These are phyloP conservation scores for Idaea dimidiata DNA, from an alignment of 2,888 invertebrate species.

Conservation along the genomic window DNA sequence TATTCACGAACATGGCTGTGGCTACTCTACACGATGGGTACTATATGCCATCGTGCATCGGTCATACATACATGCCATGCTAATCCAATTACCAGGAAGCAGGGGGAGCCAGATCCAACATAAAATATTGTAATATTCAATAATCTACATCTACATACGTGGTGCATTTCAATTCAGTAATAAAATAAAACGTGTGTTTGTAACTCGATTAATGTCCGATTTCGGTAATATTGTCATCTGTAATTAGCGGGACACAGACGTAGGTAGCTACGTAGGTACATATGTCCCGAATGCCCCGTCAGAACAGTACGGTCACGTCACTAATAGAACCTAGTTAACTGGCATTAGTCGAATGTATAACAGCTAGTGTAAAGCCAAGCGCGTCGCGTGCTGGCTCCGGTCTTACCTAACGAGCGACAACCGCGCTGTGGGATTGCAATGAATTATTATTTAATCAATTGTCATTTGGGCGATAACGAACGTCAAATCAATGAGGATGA, in stretches of 20 bases:
- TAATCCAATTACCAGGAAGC: conserved; percentile 1
- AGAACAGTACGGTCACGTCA: not conserved
- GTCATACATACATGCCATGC: not conserved
- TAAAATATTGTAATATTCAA: not conserved
- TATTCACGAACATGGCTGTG: not conserved
- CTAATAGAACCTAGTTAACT: not conserved
- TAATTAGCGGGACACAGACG: not conserved
- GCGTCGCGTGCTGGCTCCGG: not conserved
- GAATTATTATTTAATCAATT: conserved; percentile 25
- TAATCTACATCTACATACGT: not conserved
- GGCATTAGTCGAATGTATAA: not conserved
- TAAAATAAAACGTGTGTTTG: not conserved
- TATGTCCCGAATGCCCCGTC: not conserved
- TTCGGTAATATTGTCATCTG: not conserved
- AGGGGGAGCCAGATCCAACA: not conserved
- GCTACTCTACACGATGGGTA: not conserved
- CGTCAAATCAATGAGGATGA: conserved; percentile 43
- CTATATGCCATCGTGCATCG: not conserved
- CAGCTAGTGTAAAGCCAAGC: not conserved
- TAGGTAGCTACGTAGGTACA: not conserved
- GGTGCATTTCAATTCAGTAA: not conserved
- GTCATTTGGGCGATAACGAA: conserved; percentile 25
- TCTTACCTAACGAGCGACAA: conserved; percentile 4
- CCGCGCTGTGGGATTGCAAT: conserved; percentile 3
- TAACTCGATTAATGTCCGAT: not conserved